phyloP scores from a whole-genome alignment of 2,888 invertebrate genomes.

The Drosophila parthenogenetica region DNA sequence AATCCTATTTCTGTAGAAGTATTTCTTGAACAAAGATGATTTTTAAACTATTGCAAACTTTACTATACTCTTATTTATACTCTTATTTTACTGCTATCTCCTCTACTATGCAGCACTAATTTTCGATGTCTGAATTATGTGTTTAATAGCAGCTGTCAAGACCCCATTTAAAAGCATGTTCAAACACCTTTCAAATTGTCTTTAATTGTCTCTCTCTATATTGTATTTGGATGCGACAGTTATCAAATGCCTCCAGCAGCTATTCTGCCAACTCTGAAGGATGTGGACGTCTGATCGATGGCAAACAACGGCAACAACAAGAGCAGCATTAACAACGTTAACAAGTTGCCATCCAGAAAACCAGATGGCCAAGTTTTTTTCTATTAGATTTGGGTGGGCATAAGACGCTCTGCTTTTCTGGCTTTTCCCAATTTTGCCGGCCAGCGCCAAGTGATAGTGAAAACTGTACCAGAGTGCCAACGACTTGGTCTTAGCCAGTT shows the following conservation, averaged over 20 bases:
- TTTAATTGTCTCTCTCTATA: constrained; percentile 47
- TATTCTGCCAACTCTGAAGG: constrained; percentile 32
- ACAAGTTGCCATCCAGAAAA: constrained; percentile 38
- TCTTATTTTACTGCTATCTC: no score
- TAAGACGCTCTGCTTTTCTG: constrained; percentile 61
- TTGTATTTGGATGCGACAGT: constrained; percentile 46
- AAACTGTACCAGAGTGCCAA: constrained; percentile 63
- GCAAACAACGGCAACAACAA: not conserved
- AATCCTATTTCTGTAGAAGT: not conserved
- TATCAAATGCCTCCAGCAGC: constrained; percentile 33
- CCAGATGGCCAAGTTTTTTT: constrained; percentile 36
- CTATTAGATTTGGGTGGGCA: constrained; percentile 9
- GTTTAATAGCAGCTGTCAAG: constrained; percentile 38
- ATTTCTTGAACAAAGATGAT: not conserved
- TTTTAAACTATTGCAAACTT: no score
- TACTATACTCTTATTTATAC: not conserved
- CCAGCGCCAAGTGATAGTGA: constrained; percentile 64
- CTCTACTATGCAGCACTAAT: constrained; percentile 22
- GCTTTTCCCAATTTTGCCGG: constrained; percentile 38
- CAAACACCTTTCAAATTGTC: constrained; percentile 69
- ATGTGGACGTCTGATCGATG: constrained; percentile 27
- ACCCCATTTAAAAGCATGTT: constrained; percentile 41
- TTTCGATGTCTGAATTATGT: constrained; percentile 19
- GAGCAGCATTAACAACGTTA: not conserved
- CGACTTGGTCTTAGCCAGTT: constrained; percentile 41